Conservation (phyloP, 2,113 vertebrate genomes). For the Sceloporus undulatus region DNA sequence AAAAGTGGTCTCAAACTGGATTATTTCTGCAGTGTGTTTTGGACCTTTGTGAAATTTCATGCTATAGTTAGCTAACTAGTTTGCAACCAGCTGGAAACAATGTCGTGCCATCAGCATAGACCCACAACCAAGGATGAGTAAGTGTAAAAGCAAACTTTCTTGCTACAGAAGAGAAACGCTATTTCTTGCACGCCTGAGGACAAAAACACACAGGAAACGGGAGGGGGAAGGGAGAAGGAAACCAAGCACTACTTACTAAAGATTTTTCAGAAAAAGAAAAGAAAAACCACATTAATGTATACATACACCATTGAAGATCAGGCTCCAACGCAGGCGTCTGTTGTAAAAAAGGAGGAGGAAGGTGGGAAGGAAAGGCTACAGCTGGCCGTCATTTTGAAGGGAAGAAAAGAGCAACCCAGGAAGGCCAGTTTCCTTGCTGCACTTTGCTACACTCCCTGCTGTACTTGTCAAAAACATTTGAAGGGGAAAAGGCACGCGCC, state of each 20-base stretch:
- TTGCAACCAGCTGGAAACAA: conserved; percentile 46
- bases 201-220: neutral
- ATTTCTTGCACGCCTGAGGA: conserved; percentile 27
- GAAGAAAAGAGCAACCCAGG: neutral
- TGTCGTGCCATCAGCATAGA: conserved; percentile 12
- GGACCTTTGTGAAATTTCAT: conserved; percentile 21
- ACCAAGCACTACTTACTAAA: conserved; percentile 6
- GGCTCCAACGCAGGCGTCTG: conserved; percentile 46
- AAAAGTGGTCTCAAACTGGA: too few relatives aligned
- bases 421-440: conserved; percentile 15
- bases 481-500: conserved; percentile 48
- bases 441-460: conserved; percentile 59
- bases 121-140: conserved; percentile 23
- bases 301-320: neutral
- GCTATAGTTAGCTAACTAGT: conserved; percentile 50
- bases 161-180: neutral
- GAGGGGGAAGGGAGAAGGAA: neutral
- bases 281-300: neutral
- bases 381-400: conserved; percentile 31
- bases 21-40: too few relatives aligned
- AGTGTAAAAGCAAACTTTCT: conserved; percentile 46
- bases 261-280: conserved; percentile 15
- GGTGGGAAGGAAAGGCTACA: too few relatives aligned
- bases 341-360: conserved; percentile 3
- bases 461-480: conserved; percentile 77